A percentile compares a stretch with the other conserved stretches of the same genome.
Evolutionary conservation across 2,888 invertebrate species (phyloP).

Genomic region (Ischnura elegans): DNA sequence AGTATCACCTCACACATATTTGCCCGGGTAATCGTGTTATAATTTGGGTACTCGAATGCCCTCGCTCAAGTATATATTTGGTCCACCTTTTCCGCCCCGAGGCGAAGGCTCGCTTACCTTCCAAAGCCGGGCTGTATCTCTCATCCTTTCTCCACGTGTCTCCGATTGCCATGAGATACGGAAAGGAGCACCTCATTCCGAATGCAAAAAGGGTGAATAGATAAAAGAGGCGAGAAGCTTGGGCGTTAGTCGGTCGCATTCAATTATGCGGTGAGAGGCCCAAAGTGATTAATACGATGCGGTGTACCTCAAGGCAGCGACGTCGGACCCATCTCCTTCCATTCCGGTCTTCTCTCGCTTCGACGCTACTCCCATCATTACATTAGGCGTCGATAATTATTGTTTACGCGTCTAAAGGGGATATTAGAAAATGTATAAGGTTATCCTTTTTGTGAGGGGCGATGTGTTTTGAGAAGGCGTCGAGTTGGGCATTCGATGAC

Average conservation of each 20-base stretch:
- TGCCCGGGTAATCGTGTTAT: no score
- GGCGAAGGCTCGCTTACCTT: no score
- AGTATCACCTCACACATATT: no score
- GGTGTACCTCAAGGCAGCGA: neutral
- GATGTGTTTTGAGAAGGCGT: neutral
- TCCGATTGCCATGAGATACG: conserved; percentile 20
- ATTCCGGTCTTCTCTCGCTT: neutral
- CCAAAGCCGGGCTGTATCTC: no score
- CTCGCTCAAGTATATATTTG: no score
- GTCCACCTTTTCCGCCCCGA: no score
- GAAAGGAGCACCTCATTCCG: neutral
- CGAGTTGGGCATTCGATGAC: conserved; percentile 13
- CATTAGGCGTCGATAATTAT: conserved; percentile 31
- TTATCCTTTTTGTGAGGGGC: neutral
- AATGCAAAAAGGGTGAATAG: conserved; percentile 28
- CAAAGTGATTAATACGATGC: conserved; percentile 62
- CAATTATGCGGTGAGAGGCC: conserved; percentile 40
- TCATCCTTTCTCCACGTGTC: neutral
- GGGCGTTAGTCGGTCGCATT: conserved; percentile 54
- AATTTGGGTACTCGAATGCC: no score
- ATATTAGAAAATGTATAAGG: conserved; percentile 22
- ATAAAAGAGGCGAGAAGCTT: conserved; percentile 30
- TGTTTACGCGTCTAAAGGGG: conserved; percentile 38
- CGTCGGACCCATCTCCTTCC: neutral
- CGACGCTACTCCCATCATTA: conserved; percentile 15